Evolutionary conservation across 2,888 invertebrate genomes (phyloP).

Genomic region (Trilocha varians): DNA sequence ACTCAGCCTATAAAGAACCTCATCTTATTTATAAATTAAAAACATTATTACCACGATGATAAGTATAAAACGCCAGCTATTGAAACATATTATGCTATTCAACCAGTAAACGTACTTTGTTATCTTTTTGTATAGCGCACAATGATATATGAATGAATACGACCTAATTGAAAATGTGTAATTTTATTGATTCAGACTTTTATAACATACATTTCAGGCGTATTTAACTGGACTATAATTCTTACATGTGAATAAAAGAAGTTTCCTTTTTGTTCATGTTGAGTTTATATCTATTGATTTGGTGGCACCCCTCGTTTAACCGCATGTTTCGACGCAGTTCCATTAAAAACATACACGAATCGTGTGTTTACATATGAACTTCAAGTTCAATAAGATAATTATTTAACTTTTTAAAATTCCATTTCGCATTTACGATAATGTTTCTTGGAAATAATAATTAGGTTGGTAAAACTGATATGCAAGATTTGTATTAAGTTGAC

Average conservation of each 20-base stretch:
- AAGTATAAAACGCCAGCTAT: constrained; percentile 3
- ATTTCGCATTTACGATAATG: no score
- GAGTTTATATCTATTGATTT: constrained; percentile 50
- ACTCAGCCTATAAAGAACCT: no score
- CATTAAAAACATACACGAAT: no score
- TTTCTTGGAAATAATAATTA: no score
- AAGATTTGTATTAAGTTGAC: no score
- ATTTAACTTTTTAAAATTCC: no score
- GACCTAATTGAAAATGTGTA: background rate
- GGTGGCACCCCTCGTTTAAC: constrained; percentile 25
- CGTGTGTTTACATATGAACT: no score
- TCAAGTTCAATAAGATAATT: no score
- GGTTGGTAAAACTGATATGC: no score
- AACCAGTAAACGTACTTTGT: background rate
- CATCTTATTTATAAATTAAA: no score
- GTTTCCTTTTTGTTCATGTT: constrained; percentile 29
- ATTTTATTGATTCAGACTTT: background rate
- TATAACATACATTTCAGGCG: background rate
- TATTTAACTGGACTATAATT: background rate
- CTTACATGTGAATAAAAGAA: constrained; percentile 22
- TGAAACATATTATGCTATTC: background rate
- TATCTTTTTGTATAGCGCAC: background rate
- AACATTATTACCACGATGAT: no score
- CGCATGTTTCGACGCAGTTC: no score
- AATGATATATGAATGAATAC: background rate